Percentiles rank a stretch among this genome's conserved stretches.
These are phyloP conservation scores for Arrhamphus sclerolepis DNA, from an alignment of 2,797 vertebrate genomes.

Conservation along the genomic window DNA sequence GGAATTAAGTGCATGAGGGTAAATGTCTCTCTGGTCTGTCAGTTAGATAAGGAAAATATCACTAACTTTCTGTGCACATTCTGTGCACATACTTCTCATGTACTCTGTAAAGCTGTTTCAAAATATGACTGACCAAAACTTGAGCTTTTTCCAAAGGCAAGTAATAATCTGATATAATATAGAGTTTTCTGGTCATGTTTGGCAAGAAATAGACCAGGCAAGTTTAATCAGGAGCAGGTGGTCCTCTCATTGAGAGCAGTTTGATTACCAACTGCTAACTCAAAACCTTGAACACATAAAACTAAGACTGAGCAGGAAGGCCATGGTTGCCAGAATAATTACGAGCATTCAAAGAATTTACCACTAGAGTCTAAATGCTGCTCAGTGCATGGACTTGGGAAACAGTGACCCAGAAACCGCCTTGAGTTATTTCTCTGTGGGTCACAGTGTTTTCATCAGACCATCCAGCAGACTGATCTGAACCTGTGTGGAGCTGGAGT, in stretches of 20 bases:
- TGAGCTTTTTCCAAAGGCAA: too few relatives aligned
- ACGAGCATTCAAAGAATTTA: constrained; percentile 34
- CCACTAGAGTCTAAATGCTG: constrained; percentile 17
- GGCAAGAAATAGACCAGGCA: neutral
- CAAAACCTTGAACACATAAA: constrained; percentile 2
- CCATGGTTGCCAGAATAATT: constrained; percentile 31
- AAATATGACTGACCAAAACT: too few relatives aligned
- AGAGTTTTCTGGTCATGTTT: too few relatives aligned
- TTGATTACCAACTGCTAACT: constrained; percentile 41
- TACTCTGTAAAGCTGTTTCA: too few relatives aligned
- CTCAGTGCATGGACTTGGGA: constrained; percentile 18
- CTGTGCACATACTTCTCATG: too few relatives aligned
- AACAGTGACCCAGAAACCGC: constrained; percentile 14
- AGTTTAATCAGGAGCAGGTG: constrained; percentile 44
- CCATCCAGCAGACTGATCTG: constrained; percentile 41
- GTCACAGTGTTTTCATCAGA: constrained; percentile 39
- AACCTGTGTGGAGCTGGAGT: constrained; percentile 34
- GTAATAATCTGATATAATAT: too few relatives aligned
- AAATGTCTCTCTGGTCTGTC: too few relatives aligned
- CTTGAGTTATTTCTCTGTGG: constrained; percentile 46
- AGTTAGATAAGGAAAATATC: too few relatives aligned
- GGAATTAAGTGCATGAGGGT: too few relatives aligned
- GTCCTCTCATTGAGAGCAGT: constrained; percentile 28
- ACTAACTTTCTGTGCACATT: too few relatives aligned
- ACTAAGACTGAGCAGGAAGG: constrained; percentile 10